Percentiles rank a stretch among this genome's conserved stretches.
Conservation (phyloP, 2,888 invertebrate genomes). For the Atherix ibis region DNA sequence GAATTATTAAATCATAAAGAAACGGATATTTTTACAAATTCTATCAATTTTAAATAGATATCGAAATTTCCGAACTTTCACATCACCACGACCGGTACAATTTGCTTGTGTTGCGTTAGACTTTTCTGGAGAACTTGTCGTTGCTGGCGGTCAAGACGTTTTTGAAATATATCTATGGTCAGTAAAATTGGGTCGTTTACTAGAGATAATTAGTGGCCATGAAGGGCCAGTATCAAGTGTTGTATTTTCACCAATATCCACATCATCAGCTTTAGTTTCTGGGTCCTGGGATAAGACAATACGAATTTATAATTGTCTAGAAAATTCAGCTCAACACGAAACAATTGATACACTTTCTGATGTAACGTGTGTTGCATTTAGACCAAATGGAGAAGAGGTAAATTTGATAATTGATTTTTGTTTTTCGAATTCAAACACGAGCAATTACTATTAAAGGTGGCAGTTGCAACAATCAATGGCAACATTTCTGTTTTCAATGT, state of each 20-base stretch:
- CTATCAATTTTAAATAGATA: no score
- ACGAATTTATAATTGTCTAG: constrained; percentile 82
- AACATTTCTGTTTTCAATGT: constrained; percentile 67
- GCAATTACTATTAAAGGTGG: constrained; percentile 39
- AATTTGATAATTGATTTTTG: constrained; percentile 5
- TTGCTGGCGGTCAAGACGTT: constrained; percentile 86
- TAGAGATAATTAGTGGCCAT: constrained; percentile 86
- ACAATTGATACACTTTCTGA: constrained; percentile 63
- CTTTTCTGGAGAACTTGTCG: constrained; percentile 78
- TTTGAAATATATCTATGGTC: constrained; percentile 97
- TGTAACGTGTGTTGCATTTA: constrained; percentile 67
- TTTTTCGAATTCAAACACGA: constrained; percentile 1
- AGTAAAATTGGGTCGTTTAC: constrained; percentile 73
- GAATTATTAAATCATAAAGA: no score
- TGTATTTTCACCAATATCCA: constrained; percentile 56
- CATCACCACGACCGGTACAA: constrained; percentile 81
- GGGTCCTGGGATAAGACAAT: constrained; percentile 92
- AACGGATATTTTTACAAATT: no score
- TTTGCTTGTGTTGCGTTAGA: constrained; percentile 84
- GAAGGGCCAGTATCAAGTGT: constrained; percentile 79
- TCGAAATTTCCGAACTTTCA: constrained; percentile 93
- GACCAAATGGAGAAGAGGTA: constrained; percentile 78
- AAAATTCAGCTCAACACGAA: constrained; percentile 65
- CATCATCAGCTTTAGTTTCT: constrained; percentile 64
- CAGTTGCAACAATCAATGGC: constrained; percentile 81